Evolutionary conservation across 1,140 invertebrate species (phyloP).

Genomic region (Papilio aristodemus): DNA sequence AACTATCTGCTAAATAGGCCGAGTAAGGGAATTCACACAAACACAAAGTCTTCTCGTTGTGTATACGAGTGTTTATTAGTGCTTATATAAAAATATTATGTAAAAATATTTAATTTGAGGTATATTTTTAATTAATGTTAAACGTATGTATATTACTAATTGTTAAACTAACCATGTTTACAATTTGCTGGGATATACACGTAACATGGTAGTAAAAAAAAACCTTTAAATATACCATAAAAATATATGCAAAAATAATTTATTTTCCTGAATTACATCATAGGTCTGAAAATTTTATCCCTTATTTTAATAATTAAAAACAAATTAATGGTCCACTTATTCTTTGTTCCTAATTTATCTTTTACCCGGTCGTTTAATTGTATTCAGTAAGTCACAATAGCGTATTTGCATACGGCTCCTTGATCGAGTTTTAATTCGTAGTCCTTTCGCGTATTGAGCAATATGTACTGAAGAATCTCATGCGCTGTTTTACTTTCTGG

Average conservation of each 20-base stretch:
- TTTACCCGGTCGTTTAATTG: not conserved
- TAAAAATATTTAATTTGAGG: too few relatives aligned
- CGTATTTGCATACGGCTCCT: not conserved
- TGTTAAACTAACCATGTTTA: not conserved
- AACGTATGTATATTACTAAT: not conserved
- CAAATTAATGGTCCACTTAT: not conserved
- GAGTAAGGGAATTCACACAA: too few relatives aligned
- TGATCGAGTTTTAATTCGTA: not conserved
- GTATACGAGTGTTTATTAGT: too few relatives aligned
- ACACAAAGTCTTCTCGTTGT: too few relatives aligned
- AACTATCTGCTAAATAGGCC: too few relatives aligned
- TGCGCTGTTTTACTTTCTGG: not conserved
- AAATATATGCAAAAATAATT: too few relatives aligned
- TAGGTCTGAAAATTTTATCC: not conserved
- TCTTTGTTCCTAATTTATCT: conserved; percentile 1
- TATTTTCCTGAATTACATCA: too few relatives aligned
- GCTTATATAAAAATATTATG: too few relatives aligned
- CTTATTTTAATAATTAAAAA: conserved; percentile 7
- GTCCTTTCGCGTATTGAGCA: not conserved
- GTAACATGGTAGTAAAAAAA: too few relatives aligned
- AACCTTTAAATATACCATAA: too few relatives aligned
- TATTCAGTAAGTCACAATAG: not conserved
- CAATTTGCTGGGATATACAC: too few relatives aligned
- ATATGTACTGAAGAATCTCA: not conserved
- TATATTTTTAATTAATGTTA: too few relatives aligned